Base-by-base conservation (phyloP, 2,888 invertebrate species). In the Chrysopilus asiliformis region DNA sequence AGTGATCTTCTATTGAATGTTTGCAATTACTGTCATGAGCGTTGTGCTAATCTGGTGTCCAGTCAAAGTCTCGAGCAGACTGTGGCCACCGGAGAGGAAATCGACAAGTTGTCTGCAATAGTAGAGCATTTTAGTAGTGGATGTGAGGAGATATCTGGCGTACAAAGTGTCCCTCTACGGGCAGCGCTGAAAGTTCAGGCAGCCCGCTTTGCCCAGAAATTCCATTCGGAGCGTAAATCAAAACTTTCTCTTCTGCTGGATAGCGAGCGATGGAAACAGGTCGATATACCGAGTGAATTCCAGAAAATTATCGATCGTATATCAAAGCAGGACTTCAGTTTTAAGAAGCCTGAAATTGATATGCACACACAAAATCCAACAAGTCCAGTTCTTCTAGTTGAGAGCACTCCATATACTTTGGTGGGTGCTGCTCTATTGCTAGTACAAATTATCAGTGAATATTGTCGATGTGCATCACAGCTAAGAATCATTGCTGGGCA, bases 241-340 rank as follows among this genome's bases (percentile, higher is more conserved):
- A 90, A 91, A 60, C 65, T 97, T 36, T 80, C 80, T 27, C 61
- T 84, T 42, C 71, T 91, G 24, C 67, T 97, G 29, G 94, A 94
- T 56, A 76, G 77, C 43, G 97, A 97, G 61, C 69, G 85, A 41
- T 97, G 97, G 97, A 89, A 85, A 53, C 77, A 82, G 49, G 85
- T 90, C 4, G 90, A 93, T 52, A 86, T 95, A 34, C 86, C 93
- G 1, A 68, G 71, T 45, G 86, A 90, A 56, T 82, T 94, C 57
- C 95, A 97, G 64, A 71, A 75, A 47, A 71, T 93, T 41, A 78
- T 91, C 22, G 75, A 78, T 56, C 71, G 74, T 48, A 76, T 87
- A 51, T 67, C 68, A 1, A 53, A 52, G 4, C 62, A 63, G 10
- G 63, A 65, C 32, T 61, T 66, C 13, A 51, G 57, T 19, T 47